phyloP scores from a whole-genome alignment of 2,888 invertebrate genomes.

The Dynastes maya region DNA sequence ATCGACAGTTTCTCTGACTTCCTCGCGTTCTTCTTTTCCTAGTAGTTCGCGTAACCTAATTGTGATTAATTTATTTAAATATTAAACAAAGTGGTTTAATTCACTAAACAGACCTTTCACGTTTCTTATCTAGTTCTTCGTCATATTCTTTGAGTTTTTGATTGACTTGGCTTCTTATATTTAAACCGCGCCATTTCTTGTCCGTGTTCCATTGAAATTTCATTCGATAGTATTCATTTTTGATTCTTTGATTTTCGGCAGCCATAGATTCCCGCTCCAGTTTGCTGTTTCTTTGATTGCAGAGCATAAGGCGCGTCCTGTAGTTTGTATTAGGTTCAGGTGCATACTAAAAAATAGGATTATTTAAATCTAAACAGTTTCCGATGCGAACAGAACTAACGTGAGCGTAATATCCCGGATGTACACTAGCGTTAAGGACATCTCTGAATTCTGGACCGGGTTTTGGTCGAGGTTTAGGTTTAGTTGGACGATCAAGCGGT shows the following conservation, averaged over 20 bases:
- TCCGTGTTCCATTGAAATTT: slow-evolving; percentile 63
- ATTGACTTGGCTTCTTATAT: slow-evolving; percentile 62
- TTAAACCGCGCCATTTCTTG: slow-evolving; percentile 59
- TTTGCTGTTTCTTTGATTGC: slow-evolving; percentile 59
- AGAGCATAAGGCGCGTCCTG: slow-evolving; percentile 60
- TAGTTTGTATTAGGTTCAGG: slow-evolving; percentile 63
- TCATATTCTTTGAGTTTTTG: slow-evolving; percentile 64
- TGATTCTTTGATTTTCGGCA: slow-evolving; percentile 51
- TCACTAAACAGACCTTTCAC: slow-evolving; percentile 62
- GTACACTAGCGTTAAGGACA: slow-evolving; percentile 57
- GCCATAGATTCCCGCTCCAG: slow-evolving; percentile 49
- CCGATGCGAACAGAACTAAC: slow-evolving; percentile 57
- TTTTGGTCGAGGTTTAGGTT: slow-evolving; percentile 47
- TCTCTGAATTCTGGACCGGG: slow-evolving; percentile 55
- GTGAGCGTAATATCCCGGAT: slow-evolving; percentile 59
- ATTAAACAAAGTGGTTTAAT: background rate
- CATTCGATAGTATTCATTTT: slow-evolving; percentile 55
- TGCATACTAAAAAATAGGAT: slow-evolving; percentile 57
- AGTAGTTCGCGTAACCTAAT: slow-evolving; percentile 71
- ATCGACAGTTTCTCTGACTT: slow-evolving; percentile 73
- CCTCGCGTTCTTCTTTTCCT: slow-evolving; percentile 71
- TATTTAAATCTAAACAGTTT: slow-evolving; percentile 12
- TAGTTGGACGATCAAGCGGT: slow-evolving; percentile 49
- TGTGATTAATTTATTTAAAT: background rate
- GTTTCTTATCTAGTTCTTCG: slow-evolving; percentile 66